Evolutionary conservation across 2,113 vertebrate genomes (phyloP).

Genomic region (Thunnus thynnus): DNA sequence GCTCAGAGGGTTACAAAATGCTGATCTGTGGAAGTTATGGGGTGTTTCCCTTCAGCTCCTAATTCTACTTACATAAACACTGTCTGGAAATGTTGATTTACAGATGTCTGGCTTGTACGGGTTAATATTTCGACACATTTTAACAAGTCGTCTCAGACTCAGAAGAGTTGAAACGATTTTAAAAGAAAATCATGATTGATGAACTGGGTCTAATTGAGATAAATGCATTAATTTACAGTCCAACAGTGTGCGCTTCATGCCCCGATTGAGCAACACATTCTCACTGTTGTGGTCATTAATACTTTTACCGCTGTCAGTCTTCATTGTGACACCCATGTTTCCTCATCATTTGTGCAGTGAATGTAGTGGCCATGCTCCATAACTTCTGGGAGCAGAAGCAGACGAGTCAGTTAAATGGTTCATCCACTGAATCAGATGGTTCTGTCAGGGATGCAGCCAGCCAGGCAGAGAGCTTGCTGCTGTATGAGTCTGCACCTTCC

Average conservation of each 20-base stretch:
- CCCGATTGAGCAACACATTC: not conserved
- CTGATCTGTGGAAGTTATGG: slow-evolving; percentile 8
- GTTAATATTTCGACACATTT: not conserved
- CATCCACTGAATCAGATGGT: slow-evolving; percentile 79
- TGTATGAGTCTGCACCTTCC: slow-evolving; percentile 89
- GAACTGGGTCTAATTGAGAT: not conserved
- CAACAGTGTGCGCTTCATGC: not conserved
- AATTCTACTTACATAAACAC: slow-evolving; percentile 47
- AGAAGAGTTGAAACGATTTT: not conserved
- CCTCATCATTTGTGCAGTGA: slow-evolving; percentile 83
- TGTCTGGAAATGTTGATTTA: slow-evolving; percentile 29
- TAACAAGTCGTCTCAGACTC: no score
- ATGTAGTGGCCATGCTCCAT: slow-evolving; percentile 91
- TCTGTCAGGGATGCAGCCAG: slow-evolving; percentile 49
- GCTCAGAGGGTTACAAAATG: slow-evolving; percentile 3
- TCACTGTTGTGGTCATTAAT: not conserved
- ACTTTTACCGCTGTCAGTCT: not conserved
- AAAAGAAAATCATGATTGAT: not conserved
- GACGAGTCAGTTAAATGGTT: slow-evolving; percentile 78
- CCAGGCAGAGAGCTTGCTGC: slow-evolving; percentile 79
- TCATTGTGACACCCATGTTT: not conserved
- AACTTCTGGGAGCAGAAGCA: slow-evolving; percentile 93
- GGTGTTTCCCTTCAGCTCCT: not conserved
- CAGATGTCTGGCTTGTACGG: not conserved
- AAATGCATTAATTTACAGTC: not conserved